A percentile compares a stretch with the other conserved stretches of the same genome.
These are phyloP conservation scores for Rhyacichthys aspro DNA, from an alignment of 2,797 vertebrate species.

Conservation along the genomic window DNA sequence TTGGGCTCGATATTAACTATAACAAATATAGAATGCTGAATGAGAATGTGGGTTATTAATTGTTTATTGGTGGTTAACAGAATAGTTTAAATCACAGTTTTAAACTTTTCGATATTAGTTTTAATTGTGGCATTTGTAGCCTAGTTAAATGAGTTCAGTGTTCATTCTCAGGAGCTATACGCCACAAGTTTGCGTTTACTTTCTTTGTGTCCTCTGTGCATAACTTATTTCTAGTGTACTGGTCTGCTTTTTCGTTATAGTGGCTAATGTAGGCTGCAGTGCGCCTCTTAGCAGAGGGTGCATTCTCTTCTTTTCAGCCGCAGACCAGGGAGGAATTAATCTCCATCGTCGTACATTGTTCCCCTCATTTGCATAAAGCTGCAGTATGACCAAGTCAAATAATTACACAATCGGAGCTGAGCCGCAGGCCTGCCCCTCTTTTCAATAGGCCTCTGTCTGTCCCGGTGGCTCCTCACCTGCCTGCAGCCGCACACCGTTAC, in stretches of 20 bases:
- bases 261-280: constrained; percentile 55
- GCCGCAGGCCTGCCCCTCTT: constrained; percentile 72
- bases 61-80: too few species aligned
- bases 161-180: not conserved
- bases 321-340: constrained; percentile 82
- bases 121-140: too few species aligned
- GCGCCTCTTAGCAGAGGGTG: constrained; percentile 69
- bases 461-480: constrained; percentile 69
- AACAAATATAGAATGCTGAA: not conserved
- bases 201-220: constrained; percentile 11
- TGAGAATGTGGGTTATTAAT: too few species aligned
- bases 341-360: constrained; percentile 87
- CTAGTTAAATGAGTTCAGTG: too few species aligned
- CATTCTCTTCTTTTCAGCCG: constrained; percentile 71
- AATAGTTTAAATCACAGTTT: too few species aligned
- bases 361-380: constrained; percentile 94
- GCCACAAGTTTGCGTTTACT: not conserved
- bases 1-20: too few species aligned
- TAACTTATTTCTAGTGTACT: constrained; percentile 30
- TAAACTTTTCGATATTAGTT: too few species aligned
- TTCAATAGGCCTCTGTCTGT: constrained; percentile 72
- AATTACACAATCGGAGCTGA: constrained; percentile 85
- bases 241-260: constrained; percentile 28
- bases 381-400: constrained; percentile 91
- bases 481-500: constrained; percentile 65